Conservation (phyloP, 2,888 invertebrate genomes). For the Tiphia femorata region DNA sequence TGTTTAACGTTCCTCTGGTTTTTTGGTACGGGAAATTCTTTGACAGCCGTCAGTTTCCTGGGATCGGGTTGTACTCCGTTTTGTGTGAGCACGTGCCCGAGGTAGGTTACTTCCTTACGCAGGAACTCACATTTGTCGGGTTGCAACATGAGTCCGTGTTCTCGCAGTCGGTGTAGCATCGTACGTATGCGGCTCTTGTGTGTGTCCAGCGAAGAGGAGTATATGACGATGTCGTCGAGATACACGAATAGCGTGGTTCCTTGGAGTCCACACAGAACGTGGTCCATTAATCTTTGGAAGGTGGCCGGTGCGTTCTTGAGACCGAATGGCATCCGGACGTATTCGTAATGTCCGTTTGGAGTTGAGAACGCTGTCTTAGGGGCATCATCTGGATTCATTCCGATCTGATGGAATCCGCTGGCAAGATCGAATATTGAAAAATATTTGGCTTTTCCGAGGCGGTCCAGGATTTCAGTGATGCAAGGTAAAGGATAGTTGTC, state of each 20-base stretch:
- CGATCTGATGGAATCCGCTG: slow-evolving; percentile 15
- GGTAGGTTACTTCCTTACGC: neutral
- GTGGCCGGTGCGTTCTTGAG: slow-evolving; percentile 10
- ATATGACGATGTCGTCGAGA: neutral
- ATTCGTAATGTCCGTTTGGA: slow-evolving; percentile 7
- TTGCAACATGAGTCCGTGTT: neutral
- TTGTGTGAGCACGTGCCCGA: neutral
- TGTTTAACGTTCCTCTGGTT: neutral
- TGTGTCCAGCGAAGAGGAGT: neutral
- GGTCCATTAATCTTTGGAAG: neutral
- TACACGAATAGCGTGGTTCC: neutral
- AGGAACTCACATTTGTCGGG: neutral
- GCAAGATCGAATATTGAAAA: neutral
- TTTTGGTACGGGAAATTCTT: neutral
- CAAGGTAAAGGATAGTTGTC: too few species aligned
- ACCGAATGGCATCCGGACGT: slow-evolving; percentile 11
- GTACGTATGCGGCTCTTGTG: neutral
- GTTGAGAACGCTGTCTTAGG: slow-evolving; percentile 10
- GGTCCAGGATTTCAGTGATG: neutral
- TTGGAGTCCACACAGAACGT: neutral
- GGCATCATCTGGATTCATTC: neutral
- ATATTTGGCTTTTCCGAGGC: neutral
- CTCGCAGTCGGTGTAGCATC: neutral
- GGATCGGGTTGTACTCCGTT: neutral
- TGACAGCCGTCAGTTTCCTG: neutral